Conservation (phyloP, 2,113 vertebrate species). For the Hypanus sabinus region DNA sequence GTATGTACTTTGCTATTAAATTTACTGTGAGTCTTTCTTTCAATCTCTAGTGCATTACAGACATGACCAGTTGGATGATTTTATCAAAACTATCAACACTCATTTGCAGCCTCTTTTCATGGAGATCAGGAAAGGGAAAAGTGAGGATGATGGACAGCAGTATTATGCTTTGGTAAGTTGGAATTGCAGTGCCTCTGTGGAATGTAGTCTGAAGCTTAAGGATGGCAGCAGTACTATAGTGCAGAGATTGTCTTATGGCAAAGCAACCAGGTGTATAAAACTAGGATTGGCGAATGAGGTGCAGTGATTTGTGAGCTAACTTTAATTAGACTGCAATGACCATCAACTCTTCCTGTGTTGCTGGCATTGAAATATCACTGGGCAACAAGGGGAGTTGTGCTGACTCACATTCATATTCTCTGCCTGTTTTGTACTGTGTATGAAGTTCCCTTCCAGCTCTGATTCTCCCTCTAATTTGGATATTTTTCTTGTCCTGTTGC, state of each 20-base stretch:
- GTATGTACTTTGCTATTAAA: background rate
- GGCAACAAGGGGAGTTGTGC: no score
- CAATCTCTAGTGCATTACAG: conserved; percentile 54
- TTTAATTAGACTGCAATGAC: background rate
- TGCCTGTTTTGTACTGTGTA: background rate
- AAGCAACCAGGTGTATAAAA: background rate
- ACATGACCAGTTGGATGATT: conserved; percentile 72
- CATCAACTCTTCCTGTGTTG: no score
- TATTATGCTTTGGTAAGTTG: conserved; percentile 74
- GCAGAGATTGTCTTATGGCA: background rate
- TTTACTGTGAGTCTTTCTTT: conserved; percentile 23
- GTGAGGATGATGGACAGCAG: conserved; percentile 66
- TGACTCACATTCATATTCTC: background rate
- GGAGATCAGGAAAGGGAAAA: conserved; percentile 77
- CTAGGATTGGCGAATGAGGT: background rate
- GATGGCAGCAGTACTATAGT: background rate
- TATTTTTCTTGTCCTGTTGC: background rate
- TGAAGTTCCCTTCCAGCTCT: background rate
- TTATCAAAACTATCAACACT: conserved; percentile 70
- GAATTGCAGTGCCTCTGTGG: background rate
- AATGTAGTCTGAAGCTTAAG: no score
- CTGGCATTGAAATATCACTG: no score
- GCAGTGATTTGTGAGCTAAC: conserved; percentile 1
- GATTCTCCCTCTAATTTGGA: background rate
- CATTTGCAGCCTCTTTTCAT: conserved; percentile 82